Evolutionary conservation across 2,888 invertebrate genomes (phyloP), one percentile per base, ranked within the genome.

Genomic region (Dorcus hopei): DNA sequence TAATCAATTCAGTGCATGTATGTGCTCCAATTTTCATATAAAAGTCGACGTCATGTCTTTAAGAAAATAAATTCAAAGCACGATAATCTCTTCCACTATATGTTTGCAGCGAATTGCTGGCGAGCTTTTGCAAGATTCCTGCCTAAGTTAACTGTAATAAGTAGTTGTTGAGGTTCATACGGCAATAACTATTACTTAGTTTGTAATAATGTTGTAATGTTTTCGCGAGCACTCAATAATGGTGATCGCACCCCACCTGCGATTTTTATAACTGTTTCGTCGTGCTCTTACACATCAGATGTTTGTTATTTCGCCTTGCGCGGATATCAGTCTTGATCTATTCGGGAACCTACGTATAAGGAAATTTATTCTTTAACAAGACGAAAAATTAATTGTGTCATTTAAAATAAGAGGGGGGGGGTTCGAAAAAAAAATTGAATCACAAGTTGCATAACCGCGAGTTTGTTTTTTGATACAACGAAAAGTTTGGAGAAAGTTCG

Each of bases 121-220:
- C 70, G 65, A 67, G 70, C 71, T 70, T 14, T 67, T 65, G 64
- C 67, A 52, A 52, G 47, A 54, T 65, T 59, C 57, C 51, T 45
- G 69, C 65, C 68, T 64, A 67, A 68, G 70, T 71, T 69, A 70
- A 71, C 69, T 72, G 73, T 70, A 72, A 73, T 72, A 69, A 71
- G 70, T 68, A 70, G 69, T 71, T 72, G 70, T 68, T 70, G 65
- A 65, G 56, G 58, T 60, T 62, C 60, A 54, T 61, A 61, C 63
- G 59, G 67, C 66, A 68, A 69, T 66, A 70, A 70, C 71, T 71
- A 69, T 71, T 70, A 71, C 70, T 70, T 70, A 70, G 69, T 70
- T 69, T 64, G 71, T 74, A 73, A 73, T 73, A 71, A 72, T 68
- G 70, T 65, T 65, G 70, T 70, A 72, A 69, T 69, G 69, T 68